Evolutionary conservation across 1,140 invertebrate genomes (phyloP).

Genomic region (Chlorops oryzae): DNA sequence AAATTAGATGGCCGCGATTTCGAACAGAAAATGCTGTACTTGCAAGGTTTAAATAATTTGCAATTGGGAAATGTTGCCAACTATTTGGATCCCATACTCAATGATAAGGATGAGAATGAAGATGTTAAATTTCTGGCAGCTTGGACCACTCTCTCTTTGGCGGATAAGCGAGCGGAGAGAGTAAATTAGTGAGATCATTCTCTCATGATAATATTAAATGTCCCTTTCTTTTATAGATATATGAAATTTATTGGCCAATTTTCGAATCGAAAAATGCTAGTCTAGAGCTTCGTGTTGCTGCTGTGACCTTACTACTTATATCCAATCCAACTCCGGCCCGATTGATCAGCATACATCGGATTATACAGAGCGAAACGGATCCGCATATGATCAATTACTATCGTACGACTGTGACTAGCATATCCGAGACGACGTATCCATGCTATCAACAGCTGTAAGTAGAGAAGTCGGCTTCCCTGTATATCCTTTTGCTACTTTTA

Average conservation of each 20-base stretch:
- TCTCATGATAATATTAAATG: neutral
- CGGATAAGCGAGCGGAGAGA: constrained; percentile 52
- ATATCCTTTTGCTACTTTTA: neutral
- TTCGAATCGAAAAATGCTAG: constrained; percentile 61
- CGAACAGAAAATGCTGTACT: constrained; percentile 61
- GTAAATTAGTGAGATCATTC: constrained; percentile 30
- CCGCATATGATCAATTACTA: constrained; percentile 65
- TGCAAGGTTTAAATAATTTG: constrained; percentile 61
- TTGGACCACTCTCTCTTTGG: constrained; percentile 56
- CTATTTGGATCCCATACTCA: constrained; percentile 56
- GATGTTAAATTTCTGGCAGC: constrained; percentile 57
- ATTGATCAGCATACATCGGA: constrained; percentile 62
- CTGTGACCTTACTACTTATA: constrained; percentile 57
- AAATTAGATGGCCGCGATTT: constrained; percentile 57
- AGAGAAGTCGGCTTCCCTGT: no score
- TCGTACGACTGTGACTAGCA: constrained; percentile 63
- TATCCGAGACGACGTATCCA: constrained; percentile 59
- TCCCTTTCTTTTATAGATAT: constrained; percentile 47
- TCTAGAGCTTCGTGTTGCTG: constrained; percentile 60
- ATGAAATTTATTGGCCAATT: constrained; percentile 61
- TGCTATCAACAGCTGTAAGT: constrained; percentile 58
- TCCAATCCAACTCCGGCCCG: constrained; percentile 58
- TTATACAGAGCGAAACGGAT: constrained; percentile 57
- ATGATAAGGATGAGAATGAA: constrained; percentile 48
- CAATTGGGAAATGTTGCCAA: constrained; percentile 56